Percentiles rank a stretch among this genome's conserved stretches.
Conservation (phyloP, 1,140 invertebrate genomes). For the Macrotrachela quadricornifera region DNA sequence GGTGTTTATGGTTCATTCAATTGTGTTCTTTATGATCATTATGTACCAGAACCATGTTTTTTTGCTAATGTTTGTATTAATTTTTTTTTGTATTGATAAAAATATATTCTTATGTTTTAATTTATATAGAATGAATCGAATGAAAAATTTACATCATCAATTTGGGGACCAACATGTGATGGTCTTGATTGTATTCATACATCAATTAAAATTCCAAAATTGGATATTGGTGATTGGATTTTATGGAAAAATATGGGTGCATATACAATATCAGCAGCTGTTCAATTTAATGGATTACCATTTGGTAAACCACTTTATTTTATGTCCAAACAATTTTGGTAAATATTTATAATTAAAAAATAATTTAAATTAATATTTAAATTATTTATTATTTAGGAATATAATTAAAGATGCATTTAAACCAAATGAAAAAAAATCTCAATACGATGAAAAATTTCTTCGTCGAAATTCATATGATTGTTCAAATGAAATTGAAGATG, state of each 20-base stretch:
- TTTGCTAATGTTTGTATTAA: not conserved
- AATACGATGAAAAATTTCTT: too few relatives aligned
- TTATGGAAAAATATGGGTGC: constrained; percentile 77
- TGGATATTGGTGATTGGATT: constrained; percentile 59
- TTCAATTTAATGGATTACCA: constrained; percentile 63
- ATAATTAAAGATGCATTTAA: too few relatives aligned
- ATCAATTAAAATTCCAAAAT: constrained; percentile 43
- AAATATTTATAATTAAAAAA: too few relatives aligned
- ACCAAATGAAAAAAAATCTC: too few relatives aligned
- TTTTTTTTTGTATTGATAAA: constrained; percentile 7
- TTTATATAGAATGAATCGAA: not conserved
- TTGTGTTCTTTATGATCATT: constrained; percentile 81
- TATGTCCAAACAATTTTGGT: constrained; percentile 12
- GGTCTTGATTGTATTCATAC: constrained; percentile 63
- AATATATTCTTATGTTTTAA: constrained; percentile 11
- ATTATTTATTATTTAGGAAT: too few relatives aligned
- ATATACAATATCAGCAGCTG: constrained; percentile 67
- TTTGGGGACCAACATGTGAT: constrained; percentile 91
- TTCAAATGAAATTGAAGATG: too few relatives aligned
- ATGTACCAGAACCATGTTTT: not conserved
- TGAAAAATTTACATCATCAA: constrained; percentile 30
- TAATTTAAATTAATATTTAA: too few relatives aligned
- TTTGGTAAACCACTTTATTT: constrained; percentile 45
- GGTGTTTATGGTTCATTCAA: constrained; percentile 94
- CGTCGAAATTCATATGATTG: too few relatives aligned